Base-by-base conservation (phyloP, 2,888 invertebrate genomes). In the Resseliella maxima region DNA sequence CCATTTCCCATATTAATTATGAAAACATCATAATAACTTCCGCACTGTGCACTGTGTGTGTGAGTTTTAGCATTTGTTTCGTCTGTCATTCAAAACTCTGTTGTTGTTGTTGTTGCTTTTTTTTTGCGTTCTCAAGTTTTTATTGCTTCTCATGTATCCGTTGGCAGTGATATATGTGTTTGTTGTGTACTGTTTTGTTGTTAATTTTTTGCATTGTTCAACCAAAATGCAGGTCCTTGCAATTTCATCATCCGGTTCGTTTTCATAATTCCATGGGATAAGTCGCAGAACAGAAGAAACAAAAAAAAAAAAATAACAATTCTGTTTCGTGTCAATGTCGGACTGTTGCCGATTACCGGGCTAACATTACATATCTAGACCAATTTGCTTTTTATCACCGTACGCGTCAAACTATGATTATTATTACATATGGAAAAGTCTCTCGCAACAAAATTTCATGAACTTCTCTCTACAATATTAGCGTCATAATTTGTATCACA, bases 401-500 rank as follows among this genome's bases (percentile, higher is more conserved):
- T 31, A 31, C 72, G 72, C 35, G 72, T 72, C 72, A 72, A 15
- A 72, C 72, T 31, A 31, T 72, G 59, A 72, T 72, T 27, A 31
- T 72, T 72, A 72, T 72, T 72, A 72, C 72, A 72, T 72, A 72
- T 72, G 72, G 18, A 72, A 72, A 59, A n/a, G n/a, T n/a, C n/a
- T n/a, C 15, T 72, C 31, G 72, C 31, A 72, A 72, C 72, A 72
- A 31, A 59, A 72, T 72, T 72, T 35, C 18, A 31, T 31, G 31
- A 72, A 72, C 72, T 72, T 72, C 72, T 2, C 31, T 18, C 6
- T 72, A 72, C 27, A 72, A 72, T 72, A 72, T 72, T 72, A 72
- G 72, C 72, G 72, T 72, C 72, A 72, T 35, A 72, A 31, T 72
- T 72, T 72, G 72, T 72, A 72, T 72, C 72, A 72, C 72, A 72